A percentile compares a stretch with the other conserved stretches of the same genome.
Conservation (phyloP, 2,797 vertebrate genomes). For the Coluber constrictor region DNA sequence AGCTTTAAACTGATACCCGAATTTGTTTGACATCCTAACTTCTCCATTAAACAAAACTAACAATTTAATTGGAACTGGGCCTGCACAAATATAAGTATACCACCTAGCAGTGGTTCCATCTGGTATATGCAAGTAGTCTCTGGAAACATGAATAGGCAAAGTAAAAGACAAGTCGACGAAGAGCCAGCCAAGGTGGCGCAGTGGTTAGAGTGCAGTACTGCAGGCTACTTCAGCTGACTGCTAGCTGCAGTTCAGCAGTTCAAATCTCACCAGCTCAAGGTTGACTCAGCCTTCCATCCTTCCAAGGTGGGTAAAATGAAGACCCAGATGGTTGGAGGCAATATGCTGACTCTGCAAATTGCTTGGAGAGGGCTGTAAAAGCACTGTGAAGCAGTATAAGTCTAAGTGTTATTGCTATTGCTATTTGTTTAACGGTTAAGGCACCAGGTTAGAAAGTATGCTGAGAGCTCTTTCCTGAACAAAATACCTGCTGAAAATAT, state of each 20-base stretch:
- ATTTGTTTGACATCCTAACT: not conserved
- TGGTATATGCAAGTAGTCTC: not conserved
- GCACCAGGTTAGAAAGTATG: not conserved
- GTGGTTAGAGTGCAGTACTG: too few species aligned
- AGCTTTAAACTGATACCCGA: not conserved
- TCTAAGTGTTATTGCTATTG: not conserved
- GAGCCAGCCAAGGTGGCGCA: not conserved
- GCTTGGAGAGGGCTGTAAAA: too few species aligned
- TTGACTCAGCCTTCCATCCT: too few species aligned
- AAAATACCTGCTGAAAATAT: not conserved
- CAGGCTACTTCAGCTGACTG: too few species aligned
- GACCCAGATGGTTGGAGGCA: too few species aligned
- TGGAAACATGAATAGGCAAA: not conserved
- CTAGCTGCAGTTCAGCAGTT: too few species aligned
- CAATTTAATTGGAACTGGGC: not conserved
- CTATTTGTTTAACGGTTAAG: not conserved
- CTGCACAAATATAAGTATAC: not conserved
- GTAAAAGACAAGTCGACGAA: not conserved
- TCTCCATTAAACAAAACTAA: not conserved
- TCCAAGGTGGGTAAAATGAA: too few species aligned
- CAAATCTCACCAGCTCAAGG: too few species aligned
- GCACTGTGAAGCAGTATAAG: too few species aligned
- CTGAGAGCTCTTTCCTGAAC: not conserved
- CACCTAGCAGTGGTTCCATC: not conserved
- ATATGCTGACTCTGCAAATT: too few species aligned